Evolutionary conservation across 2,113 vertebrate species (phyloP).

Genomic region (Campylomormyrus tamandua): DNA sequence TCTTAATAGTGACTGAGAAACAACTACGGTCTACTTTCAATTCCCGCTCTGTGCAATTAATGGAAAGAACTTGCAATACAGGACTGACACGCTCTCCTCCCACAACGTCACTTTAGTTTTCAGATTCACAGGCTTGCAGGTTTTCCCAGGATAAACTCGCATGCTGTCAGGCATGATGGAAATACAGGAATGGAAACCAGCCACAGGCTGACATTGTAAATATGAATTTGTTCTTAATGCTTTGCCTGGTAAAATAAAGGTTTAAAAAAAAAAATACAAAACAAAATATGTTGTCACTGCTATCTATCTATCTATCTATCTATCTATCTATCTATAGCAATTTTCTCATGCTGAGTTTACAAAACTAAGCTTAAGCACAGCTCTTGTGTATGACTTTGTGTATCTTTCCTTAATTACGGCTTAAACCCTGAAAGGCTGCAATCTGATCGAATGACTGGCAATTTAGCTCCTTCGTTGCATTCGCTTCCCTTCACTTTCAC

Average conservation of each 20-base stretch:
- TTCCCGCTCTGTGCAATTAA: neutral
- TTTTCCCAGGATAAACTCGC: neutral
- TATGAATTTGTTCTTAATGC: too few species aligned
- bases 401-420: slow-evolving; percentile 1
- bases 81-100: neutral
- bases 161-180: neutral
- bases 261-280: neutral
- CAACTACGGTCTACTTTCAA: neutral
- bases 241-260: too few species aligned
- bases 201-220: too few species aligned
- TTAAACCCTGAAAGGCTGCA: neutral
- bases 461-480: neutral
- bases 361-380: neutral
- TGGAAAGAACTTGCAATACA: neutral
- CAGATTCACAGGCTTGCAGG: neutral
- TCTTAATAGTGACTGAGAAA: neutral
- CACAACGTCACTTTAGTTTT: neutral
- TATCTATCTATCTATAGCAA: neutral
- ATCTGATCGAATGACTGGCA: neutral
- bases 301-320: neutral
- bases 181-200: neutral
- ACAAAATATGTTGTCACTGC: neutral
- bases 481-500: neutral
- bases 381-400: neutral
- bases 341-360: neutral